These are phyloP conservation scores for Brachionus rubens DNA, from an alignment of 1,140 invertebrate species.

Conservation along the genomic window DNA sequence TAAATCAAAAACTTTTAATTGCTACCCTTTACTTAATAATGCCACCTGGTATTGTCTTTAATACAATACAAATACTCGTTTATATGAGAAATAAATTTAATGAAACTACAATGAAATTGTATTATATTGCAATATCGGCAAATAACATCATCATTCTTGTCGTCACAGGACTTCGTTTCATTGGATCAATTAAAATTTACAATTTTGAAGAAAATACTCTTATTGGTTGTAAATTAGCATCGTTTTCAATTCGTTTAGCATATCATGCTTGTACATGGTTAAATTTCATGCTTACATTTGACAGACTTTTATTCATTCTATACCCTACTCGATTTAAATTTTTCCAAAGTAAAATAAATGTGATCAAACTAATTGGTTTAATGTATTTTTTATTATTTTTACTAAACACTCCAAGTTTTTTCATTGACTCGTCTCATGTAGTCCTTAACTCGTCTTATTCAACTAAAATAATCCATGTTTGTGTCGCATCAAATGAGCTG, in stretches of 20 bases:
- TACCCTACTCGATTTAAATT: not conserved
- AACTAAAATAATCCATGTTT: not conserved
- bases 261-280: not conserved
- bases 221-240: not conserved
- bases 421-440: not conserved
- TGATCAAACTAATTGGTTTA: not conserved
- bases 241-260: not conserved
- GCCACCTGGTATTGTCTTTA: not conserved
- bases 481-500: not conserved
- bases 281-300: not conserved
- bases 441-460: not conserved
- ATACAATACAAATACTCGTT: not conserved
- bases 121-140: not conserved
- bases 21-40: not conserved
- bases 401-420: not conserved
- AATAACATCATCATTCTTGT: not conserved
- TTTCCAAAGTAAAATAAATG: not conserved
- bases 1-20: not conserved
- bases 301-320: not conserved
- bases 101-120: not conserved
- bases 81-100: not conserved
- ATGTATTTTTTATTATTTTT: slow-evolving; percentile 1
- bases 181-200: not conserved
- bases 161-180: not conserved
- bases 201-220: not conserved